Base-by-base conservation (phyloP, 1,140 invertebrate species). In the Pemphigus obesinymphae region DNA sequence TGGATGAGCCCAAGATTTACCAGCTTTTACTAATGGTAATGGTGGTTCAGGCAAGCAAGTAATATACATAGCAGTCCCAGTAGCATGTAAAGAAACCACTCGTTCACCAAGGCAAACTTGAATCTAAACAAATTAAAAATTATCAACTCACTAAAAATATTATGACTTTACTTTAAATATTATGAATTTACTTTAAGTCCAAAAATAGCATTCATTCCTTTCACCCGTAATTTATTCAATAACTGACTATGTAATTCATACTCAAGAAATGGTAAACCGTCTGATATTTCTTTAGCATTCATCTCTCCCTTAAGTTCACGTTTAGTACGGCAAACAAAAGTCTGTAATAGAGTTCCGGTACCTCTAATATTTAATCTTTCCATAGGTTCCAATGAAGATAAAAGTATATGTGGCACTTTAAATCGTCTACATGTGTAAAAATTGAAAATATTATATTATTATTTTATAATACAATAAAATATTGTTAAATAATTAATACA, bases 191-290 rank as follows among this genome's bases (percentile, higher is more conserved):
- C 90, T 86, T 92, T 92, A 1, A 97, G 86, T 3, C 94, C 93
- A 87, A 97, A 96, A 26, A 97, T 89, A n/a, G 93, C 92, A 88
- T 97, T 97, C 94, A 97, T 96, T 20, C 95, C 96, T 86, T 95
- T 95, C 82, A 97, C 93, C 86, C 94, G 92, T 0, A 98, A 87
- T 87, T 97, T 98, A 85, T 96, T 96, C 3, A 97, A 89, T 15
- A 98, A 88, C 84, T 97, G 91, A 83, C 95, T 92, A 86, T 99
- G 96, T 37, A 99, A 88, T 86, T 99, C 97, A 87, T 98, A 98
- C 87, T 99, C 96, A 61, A 99, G 86, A 88, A 99, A 98, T 1
- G 97, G 97, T 58, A 99, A 88, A 82, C 93, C 92, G 87, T 96
- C 94, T 8, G 96, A 97, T 82, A 98, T 95, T 88, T 98, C 96